These are phyloP conservation scores for Drosophila borealis DNA, from an alignment of 2,888 invertebrate species.

Conservation along the genomic window DNA sequence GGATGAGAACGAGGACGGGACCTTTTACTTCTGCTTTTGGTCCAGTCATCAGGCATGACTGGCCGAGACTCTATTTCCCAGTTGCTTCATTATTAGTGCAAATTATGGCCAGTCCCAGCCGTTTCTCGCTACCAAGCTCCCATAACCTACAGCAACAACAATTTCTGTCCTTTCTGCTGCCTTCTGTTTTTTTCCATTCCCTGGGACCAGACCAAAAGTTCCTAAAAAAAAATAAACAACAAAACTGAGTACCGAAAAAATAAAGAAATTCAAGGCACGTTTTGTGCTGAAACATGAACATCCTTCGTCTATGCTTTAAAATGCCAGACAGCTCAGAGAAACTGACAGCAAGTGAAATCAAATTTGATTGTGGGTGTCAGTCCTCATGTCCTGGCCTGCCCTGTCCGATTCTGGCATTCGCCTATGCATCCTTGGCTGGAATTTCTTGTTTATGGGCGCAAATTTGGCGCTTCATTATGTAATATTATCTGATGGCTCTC, in stretches of 20 bases:
- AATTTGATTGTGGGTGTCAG: conserved; percentile 57
- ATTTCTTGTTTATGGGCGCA: conserved; percentile 36
- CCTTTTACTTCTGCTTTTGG: conserved; percentile 24
- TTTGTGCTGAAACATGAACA: conserved; percentile 41
- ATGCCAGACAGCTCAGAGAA: conserved; percentile 30
- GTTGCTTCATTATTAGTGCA: conserved; percentile 69
- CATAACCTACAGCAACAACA: conserved; percentile 18
- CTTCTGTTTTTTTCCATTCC: conserved; percentile 48
- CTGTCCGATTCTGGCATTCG: conserved; percentile 3
- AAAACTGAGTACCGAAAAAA: conserved; percentile 6
- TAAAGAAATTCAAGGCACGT: conserved; percentile 66
- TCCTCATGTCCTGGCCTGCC: conserved; percentile 12
- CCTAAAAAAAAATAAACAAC: conserved; percentile 28
- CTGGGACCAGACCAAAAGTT: conserved; percentile 39
- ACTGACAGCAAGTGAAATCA: conserved; percentile 56
- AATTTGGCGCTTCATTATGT: conserved; percentile 54
- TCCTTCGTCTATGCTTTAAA: conserved; percentile 56
- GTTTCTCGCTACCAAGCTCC: conserved; percentile 1
- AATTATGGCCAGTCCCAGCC: conserved; percentile 48
- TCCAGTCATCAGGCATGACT: conserved; percentile 50
- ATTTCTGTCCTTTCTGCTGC: conserved; percentile 46
- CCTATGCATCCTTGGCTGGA: conserved; percentile 14
- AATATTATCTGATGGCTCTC: conserved; percentile 25
- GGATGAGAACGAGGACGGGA: background rate
- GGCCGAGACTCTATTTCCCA: conserved; percentile 51